These are phyloP conservation scores for Ectobius pallidus DNA, from an alignment of 2,888 invertebrate genomes.

Conservation along the genomic window DNA sequence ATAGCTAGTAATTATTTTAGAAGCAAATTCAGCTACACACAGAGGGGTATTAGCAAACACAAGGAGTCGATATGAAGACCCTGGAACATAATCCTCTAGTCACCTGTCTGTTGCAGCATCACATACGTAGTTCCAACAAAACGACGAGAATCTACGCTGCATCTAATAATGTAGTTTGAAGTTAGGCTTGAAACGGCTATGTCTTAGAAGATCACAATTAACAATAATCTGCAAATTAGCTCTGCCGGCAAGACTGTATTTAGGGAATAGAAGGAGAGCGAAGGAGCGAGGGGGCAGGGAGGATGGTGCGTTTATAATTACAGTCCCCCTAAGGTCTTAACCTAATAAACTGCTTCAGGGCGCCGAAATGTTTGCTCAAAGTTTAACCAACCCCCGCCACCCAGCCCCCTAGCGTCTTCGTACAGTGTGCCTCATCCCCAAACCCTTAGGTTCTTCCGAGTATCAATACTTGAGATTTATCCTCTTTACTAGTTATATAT, in stretches of 20 bases:
- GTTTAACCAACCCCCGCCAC: conserved; percentile 23
- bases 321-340: conserved; percentile 35
- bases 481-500: no score
- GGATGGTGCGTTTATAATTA: conserved; percentile 31
- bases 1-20: no score
- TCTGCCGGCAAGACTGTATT: conserved; percentile 14
- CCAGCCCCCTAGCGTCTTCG: background rate
- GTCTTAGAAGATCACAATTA: conserved; percentile 29
- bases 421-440: background rate
- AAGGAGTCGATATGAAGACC: no score
- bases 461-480: conserved; percentile 31
- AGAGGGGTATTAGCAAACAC: no score
- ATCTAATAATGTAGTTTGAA: no score
- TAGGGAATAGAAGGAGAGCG: conserved; percentile 13
- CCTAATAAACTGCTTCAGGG: conserved; percentile 31
- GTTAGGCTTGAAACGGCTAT: background rate
- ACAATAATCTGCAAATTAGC: conserved; percentile 32
- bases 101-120: no score
- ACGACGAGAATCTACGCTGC: no score
- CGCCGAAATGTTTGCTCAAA: conserved; percentile 37
- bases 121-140: no score
- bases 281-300: background rate
- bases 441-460: background rate
- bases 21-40: no score
- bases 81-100: no score